A percentile compares a stretch with the other conserved stretches of the same genome.
Conservation (phyloP, 1,140 invertebrate genomes). For the Cherax destructor region DNA sequence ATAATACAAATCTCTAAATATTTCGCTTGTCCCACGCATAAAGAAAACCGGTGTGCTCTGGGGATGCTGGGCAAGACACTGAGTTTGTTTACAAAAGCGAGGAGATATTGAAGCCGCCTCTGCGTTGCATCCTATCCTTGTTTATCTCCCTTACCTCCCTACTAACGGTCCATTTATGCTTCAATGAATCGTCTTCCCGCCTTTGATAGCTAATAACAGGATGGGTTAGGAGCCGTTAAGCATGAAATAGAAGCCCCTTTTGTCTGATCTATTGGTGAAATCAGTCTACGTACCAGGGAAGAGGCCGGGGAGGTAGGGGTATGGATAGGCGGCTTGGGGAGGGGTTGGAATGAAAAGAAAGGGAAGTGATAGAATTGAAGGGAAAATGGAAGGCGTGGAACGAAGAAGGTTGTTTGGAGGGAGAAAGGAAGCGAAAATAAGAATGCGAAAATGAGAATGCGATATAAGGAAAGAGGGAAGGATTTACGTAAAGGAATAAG, state of each 20-base stretch:
- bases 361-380: too few species aligned
- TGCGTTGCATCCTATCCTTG: neutral
- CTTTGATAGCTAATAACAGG: slow-evolving; percentile 58
- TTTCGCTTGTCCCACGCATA: neutral
- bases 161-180: too few species aligned
- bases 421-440: neutral
- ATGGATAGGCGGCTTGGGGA: neutral
- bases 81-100: neutral
- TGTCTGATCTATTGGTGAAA: neutral
- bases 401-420: too few species aligned
- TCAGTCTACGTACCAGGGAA: neutral
- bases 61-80: neutral
- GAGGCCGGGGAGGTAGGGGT: too few species aligned
- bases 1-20: neutral
- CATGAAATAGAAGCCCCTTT: slow-evolving; percentile 53
- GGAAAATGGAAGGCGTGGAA: too few species aligned
- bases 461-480: too few species aligned
- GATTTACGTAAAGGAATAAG: too few species aligned
- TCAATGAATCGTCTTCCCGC: neutral
- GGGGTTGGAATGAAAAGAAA: neutral
- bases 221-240: neutral
- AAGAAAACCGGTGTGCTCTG: neutral
- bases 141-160: too few species aligned
- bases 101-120: slow-evolving; percentile 2
- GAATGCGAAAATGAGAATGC: too few species aligned